These are phyloP conservation scores for Adelges cooleyi DNA, from an alignment of 1,140 invertebrate genomes.

Conservation along the genomic window DNA sequence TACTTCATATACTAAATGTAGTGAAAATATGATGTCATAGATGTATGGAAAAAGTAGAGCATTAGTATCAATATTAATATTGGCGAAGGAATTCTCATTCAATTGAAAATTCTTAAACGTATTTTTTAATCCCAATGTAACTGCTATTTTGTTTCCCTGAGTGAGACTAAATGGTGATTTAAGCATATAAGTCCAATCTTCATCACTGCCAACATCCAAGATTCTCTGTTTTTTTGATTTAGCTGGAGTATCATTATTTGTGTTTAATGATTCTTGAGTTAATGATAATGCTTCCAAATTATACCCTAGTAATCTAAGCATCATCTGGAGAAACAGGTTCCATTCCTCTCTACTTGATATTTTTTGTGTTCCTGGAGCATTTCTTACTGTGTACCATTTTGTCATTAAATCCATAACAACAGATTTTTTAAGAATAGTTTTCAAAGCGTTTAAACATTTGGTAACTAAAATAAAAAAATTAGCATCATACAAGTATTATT, in stretches of 20 bases:
- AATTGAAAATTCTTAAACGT: slow-evolving; percentile 15
- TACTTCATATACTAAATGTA: slow-evolving; percentile 80
- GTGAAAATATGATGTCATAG: slow-evolving; percentile 59
- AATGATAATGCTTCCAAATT: slow-evolving; percentile 52
- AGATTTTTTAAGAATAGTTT: slow-evolving; percentile 61
- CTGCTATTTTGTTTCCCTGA: slow-evolving; percentile 28
- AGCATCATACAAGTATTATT: not conserved
- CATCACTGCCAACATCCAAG: slow-evolving; percentile 43
- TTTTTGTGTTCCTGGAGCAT: slow-evolving; percentile 72
- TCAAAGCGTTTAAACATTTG: slow-evolving; percentile 57
- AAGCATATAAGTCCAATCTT: slow-evolving; percentile 66
- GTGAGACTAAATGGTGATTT: slow-evolving; percentile 46
- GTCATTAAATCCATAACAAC: slow-evolving; percentile 61
- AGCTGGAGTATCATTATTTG: slow-evolving; percentile 41
- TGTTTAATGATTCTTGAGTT: slow-evolving; percentile 41
- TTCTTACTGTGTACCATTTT: slow-evolving; percentile 75
- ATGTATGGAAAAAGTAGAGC: slow-evolving; percentile 62
- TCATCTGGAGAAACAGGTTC: slow-evolving; percentile 54
- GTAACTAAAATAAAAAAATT: slow-evolving; percentile 39
- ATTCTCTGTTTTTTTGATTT: slow-evolving; percentile 48
- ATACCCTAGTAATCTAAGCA: slow-evolving; percentile 52
- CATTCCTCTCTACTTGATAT: slow-evolving; percentile 67
- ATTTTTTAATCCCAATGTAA: slow-evolving; percentile 25
- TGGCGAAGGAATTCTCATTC: slow-evolving; percentile 34
- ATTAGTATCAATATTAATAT: slow-evolving; percentile 48